A percentile compares a stretch with the other conserved stretches of the same genome.
Conservation (phyloP, 2,113 vertebrate genomes). For the Phycodurus eques region DNA sequence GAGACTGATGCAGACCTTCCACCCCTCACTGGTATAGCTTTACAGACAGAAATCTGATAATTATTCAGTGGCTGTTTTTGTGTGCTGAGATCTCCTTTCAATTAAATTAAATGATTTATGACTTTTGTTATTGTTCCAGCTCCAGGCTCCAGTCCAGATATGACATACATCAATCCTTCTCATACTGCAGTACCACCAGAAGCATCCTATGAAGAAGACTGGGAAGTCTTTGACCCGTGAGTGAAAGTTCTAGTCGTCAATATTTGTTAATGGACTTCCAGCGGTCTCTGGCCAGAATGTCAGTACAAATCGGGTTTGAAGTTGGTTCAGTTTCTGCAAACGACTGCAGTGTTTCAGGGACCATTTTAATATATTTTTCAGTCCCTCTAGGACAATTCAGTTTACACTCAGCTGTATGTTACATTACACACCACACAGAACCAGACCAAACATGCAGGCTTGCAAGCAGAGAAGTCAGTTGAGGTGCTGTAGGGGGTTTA, state of each 20-base stretch:
- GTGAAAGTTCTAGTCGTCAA: conserved; percentile 52
- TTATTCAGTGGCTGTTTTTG: background rate
- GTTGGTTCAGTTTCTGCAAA: background rate
- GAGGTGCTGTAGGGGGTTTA: background rate
- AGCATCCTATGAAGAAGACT: conserved; percentile 96
- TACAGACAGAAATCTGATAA: background rate
- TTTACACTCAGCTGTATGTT: background rate
- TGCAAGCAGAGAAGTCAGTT: background rate
- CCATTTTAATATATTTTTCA: background rate
- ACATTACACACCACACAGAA: background rate
- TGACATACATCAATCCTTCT: conserved; percentile 80
- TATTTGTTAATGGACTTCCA: background rate
- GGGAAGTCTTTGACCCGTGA: conserved; percentile 99
- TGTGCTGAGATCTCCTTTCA: background rate
- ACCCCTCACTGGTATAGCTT: conserved; percentile 83
- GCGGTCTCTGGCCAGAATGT: background rate
- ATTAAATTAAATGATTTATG: background rate
- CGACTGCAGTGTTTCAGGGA: background rate
- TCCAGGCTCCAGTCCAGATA: conserved; percentile 85
- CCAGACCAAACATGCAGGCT: background rate
- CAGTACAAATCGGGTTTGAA: background rate
- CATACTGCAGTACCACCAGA: conserved; percentile 83
- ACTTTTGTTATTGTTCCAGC: conserved; percentile 60
- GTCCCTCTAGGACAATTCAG: background rate
- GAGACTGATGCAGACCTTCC: conserved; percentile 86